Conservation (phyloP, 2,888 invertebrate genomes). For the Macrostomum cliftonense region DNA sequence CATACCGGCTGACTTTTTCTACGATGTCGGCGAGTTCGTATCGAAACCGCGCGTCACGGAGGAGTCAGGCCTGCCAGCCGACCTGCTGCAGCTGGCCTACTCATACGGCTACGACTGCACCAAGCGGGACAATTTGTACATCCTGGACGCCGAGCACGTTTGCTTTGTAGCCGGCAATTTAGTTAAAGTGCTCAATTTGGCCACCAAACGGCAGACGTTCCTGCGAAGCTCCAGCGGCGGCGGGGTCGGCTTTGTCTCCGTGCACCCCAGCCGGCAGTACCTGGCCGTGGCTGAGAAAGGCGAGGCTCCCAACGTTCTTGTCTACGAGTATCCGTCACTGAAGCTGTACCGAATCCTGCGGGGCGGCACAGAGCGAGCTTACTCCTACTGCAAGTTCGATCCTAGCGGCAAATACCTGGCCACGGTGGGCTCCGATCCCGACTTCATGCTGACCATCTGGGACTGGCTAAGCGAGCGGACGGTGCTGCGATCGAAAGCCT, state of each 20-base stretch:
- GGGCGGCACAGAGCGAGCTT: conserved; percentile 55
- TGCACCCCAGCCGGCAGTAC: conserved; percentile 34
- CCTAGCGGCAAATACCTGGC: conserved; percentile 59
- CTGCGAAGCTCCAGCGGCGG: conserved; percentile 56
- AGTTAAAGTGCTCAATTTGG: conserved; percentile 54
- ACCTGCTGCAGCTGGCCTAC: conserved; percentile 44
- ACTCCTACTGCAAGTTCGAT: conserved; percentile 47
- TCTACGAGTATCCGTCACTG: conserved; percentile 66
- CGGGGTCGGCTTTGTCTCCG: conserved; percentile 60
- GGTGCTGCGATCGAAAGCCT: conserved; percentile 58
- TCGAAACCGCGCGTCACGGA: conserved; percentile 24
- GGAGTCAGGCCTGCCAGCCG: conserved; percentile 27
- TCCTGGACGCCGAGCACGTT: conserved; percentile 53
- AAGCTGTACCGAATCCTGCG: conserved; percentile 53
- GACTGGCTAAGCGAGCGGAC: conserved; percentile 59
- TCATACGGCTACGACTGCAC: conserved; percentile 70
- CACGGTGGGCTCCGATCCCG: conserved; percentile 65
- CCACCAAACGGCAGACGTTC: conserved; percentile 49
- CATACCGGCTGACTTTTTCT: conserved; percentile 31
- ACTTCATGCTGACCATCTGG: conserved; percentile 71
- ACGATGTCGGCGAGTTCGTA: conserved; percentile 23
- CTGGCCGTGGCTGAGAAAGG: conserved; percentile 64
- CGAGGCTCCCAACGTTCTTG: conserved; percentile 51
- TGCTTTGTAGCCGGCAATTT: conserved; percentile 64
- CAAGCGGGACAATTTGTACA: conserved; percentile 57